Conservation (phyloP, 2,113 vertebrate genomes). For the Empidonax traillii region DNA sequence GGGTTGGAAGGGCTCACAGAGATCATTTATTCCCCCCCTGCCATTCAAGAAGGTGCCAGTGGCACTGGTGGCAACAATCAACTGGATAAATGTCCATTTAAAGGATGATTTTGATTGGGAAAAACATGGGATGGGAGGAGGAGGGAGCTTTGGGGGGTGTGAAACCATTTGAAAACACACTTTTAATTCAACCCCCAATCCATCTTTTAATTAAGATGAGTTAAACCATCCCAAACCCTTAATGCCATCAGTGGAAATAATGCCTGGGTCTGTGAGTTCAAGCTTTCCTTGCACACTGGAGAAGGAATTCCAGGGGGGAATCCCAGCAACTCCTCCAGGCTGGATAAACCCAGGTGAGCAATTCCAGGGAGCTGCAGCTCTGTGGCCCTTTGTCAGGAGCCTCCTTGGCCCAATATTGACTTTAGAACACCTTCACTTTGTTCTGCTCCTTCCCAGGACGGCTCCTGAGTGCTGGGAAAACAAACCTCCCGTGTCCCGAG, state of each 20-base stretch:
- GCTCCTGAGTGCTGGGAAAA: constrained; percentile 73
- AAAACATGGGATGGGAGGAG: background rate
- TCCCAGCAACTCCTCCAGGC: background rate
- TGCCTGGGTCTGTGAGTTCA: background rate
- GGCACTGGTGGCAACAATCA: background rate
- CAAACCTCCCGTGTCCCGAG: constrained; percentile 72
- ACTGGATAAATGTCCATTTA: background rate
- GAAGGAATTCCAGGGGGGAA: background rate
- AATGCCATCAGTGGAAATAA: background rate
- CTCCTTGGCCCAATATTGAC: constrained; percentile 80
- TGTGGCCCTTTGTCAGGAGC: constrained; percentile 45
- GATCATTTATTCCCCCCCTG: background rate
- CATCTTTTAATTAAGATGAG: background rate
- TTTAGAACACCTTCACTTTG: constrained; percentile 58
- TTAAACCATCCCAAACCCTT: background rate
- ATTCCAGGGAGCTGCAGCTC: background rate
- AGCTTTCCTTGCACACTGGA: background rate
- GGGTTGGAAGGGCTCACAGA: background rate
- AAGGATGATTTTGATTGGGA: background rate
- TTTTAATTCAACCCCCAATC: background rate
- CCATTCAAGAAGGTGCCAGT: background rate
- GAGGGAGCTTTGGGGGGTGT: background rate
- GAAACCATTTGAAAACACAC: background rate
- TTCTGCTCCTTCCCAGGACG: constrained; percentile 69
- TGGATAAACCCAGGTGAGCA: background rate